phyloP scores from a whole-genome alignment of 2,797 vertebrate genomes.

The Esox masquinongy region DNA sequence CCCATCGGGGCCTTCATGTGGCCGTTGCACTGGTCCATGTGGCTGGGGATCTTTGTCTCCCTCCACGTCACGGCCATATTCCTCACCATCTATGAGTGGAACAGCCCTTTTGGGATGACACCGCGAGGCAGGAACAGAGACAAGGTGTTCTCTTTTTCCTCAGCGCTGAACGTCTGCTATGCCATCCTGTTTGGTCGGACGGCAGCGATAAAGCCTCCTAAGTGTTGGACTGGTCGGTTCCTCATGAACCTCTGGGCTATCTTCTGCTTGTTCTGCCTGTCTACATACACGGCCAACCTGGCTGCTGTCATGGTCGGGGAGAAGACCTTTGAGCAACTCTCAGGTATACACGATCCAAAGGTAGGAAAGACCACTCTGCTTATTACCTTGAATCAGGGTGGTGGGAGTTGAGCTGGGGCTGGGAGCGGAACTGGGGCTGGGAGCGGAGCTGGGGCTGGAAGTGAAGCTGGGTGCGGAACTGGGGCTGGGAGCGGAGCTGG shows the following conservation, averaged over 20 bases:
- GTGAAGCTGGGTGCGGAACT: no score
- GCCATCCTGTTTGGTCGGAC: constrained; percentile 96
- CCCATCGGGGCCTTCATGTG: constrained; percentile 99
- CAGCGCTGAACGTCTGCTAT: constrained; percentile 95
- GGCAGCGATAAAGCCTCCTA: constrained; percentile 93
- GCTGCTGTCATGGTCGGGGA: constrained; percentile 99
- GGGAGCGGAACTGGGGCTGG: no score
- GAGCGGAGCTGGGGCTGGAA: no score
- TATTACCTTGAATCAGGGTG: background rate
- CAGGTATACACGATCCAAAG: constrained; percentile 98
- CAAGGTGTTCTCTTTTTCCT: constrained; percentile 96
- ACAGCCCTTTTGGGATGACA: constrained; percentile 97
- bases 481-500: no score
- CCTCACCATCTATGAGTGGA: constrained; percentile 97
- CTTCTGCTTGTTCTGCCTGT: constrained; percentile 98
- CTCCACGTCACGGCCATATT: constrained; percentile 95
- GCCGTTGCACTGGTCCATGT: constrained; percentile 99
- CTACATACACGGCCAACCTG: constrained; percentile 95
- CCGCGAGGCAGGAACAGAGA: constrained; percentile 91
- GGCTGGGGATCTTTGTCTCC: constrained; percentile 97
- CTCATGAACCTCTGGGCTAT: constrained; percentile 99
- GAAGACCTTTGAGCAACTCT: constrained; percentile 97
- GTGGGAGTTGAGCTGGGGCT: no score
- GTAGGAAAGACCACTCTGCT: constrained; percentile 63
- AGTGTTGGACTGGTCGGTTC: constrained; percentile 98